These are phyloP conservation scores for Trissolcus brochymenae DNA, from an alignment of 2,888 invertebrate genomes.

Conservation along the genomic window DNA sequence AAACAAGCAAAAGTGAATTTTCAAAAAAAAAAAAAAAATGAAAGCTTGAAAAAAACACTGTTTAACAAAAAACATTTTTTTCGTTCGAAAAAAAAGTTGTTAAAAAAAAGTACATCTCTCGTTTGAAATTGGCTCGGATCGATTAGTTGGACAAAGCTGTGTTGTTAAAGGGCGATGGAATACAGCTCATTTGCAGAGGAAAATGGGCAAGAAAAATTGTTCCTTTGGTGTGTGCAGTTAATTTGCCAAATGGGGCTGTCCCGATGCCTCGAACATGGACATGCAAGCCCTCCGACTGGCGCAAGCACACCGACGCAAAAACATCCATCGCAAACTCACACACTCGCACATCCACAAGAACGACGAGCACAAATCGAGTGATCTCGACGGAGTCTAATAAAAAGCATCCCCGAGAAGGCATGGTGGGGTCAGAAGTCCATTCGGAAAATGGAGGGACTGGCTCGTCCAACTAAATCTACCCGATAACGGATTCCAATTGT, in stretches of 20 bases:
- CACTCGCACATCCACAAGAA: constrained; percentile 29
- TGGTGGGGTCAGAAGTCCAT: constrained; percentile 76
- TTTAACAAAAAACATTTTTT: neutral
- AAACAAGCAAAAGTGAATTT: constrained; percentile 11
- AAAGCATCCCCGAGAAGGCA: constrained; percentile 73
- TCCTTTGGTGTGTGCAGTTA: constrained; percentile 71
- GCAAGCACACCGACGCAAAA: constrained; percentile 22
- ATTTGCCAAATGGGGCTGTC: constrained; percentile 74
- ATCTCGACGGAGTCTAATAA: constrained; percentile 74
- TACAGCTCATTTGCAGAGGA: constrained; percentile 62
- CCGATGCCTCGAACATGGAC: constrained; percentile 70
- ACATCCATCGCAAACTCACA: constrained; percentile 18
- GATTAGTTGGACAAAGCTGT: constrained; percentile 59
- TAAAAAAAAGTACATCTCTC: constrained; percentile 21
- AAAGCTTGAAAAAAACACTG: neutral
- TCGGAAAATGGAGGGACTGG: constrained; percentile 76
- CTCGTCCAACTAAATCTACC: constrained; percentile 76
- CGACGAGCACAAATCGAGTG: constrained; percentile 62
- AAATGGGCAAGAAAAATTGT: constrained; percentile 73
- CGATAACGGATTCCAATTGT: constrained; percentile 73
- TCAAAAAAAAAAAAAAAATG: neutral
- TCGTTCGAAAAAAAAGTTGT: constrained; percentile 18
- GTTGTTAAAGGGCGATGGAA: constrained; percentile 46
- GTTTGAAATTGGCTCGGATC: constrained; percentile 61
- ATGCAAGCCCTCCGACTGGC: constrained; percentile 49